Evolutionary conservation across 2,888 invertebrate species (phyloP).

Genomic region (Tipula lateralis): DNA sequence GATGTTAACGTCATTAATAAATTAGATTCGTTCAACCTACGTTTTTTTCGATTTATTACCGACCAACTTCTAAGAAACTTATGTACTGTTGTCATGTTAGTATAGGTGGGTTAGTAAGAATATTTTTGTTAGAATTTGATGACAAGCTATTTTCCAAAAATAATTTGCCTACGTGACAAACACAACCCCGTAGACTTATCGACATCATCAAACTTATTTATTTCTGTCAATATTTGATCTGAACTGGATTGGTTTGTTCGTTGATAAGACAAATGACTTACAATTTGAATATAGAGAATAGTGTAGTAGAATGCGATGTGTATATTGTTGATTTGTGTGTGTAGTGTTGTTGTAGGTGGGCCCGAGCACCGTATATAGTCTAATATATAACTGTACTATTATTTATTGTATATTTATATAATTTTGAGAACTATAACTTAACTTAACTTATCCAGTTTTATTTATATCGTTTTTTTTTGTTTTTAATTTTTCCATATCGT

Average conservation of each 20-base stretch:
- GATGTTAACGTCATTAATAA: too few relatives aligned
- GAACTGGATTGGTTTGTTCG: not conserved
- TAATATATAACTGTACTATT: not conserved
- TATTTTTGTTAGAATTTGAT: too few relatives aligned
- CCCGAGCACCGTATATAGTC: not conserved
- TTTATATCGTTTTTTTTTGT: not conserved
- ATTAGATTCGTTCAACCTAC: too few relatives aligned
- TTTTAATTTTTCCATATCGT: slow-evolving; percentile 13
- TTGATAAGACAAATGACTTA: too few relatives aligned
- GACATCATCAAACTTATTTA: not conserved
- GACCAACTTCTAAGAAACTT: too few relatives aligned
- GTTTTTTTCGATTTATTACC: too few relatives aligned
- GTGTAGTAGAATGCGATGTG: not conserved
- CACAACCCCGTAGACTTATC: not conserved
- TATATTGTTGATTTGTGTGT: not conserved
- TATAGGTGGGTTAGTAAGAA: too few relatives aligned
- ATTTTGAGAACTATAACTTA: not conserved
- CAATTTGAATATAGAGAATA: not conserved
- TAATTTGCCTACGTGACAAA: not conserved
- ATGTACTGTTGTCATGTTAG: too few relatives aligned
- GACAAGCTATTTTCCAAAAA: not conserved
- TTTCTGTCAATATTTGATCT: not conserved
- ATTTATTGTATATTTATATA: not conserved
- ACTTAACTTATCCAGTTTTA: not conserved
- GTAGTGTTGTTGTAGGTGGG: not conserved